Conservation (phyloP, 2,113 vertebrate species). For the Genyomyrus donnyi region DNA sequence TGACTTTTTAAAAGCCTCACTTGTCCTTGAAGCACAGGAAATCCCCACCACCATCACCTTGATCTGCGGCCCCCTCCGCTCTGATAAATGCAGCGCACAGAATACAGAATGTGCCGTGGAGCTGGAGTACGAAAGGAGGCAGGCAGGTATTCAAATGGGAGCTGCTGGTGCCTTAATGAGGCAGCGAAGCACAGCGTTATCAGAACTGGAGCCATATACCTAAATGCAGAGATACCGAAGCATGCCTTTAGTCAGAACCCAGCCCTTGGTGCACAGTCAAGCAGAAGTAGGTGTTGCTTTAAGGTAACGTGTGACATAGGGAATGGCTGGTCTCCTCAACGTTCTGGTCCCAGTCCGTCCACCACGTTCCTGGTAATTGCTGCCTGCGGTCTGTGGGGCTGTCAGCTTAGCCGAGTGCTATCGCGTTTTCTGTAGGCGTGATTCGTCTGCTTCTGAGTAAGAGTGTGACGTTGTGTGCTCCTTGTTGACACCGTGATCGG, state of each 20-base stretch:
- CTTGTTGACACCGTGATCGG: background rate
- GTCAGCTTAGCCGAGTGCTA: background rate
- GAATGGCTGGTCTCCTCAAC: background rate
- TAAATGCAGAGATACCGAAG: background rate
- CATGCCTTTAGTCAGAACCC: background rate
- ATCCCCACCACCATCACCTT: background rate
- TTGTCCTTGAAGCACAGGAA: constrained; percentile 8
- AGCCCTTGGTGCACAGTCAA: background rate
- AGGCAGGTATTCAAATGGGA: background rate
- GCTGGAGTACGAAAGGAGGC: background rate
- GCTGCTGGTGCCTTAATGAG: background rate
- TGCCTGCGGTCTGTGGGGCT: background rate
- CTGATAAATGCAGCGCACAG: constrained; percentile 5
- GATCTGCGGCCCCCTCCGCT: background rate
- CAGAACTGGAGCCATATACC: background rate
- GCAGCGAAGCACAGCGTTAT: background rate
- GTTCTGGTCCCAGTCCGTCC: background rate
- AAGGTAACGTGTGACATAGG: background rate
- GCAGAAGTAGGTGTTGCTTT: background rate
- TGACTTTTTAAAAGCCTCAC: background rate
- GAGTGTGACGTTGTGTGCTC: background rate
- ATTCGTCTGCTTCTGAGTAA: background rate
- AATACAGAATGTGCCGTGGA: constrained; percentile 28
- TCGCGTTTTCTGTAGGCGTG: background rate
- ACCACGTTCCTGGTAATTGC: background rate